These are phyloP conservation scores for Zygaena filipendulae DNA, from an alignment of 2,888 invertebrate species.

Conservation along the genomic window DNA sequence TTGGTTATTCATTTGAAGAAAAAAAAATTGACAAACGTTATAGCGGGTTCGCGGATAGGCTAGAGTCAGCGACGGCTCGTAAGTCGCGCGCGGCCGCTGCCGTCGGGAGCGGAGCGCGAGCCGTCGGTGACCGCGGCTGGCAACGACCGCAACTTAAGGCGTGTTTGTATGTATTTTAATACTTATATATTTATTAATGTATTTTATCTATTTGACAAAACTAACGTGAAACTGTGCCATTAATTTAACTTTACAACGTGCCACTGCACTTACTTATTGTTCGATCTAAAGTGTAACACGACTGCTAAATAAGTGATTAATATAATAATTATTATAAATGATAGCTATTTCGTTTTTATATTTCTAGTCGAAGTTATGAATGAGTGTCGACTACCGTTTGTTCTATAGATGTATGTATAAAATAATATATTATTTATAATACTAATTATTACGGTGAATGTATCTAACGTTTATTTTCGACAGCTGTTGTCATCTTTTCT, in stretches of 20 bases:
- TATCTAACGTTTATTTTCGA: slow-evolving; percentile 37
- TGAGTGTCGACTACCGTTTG: slow-evolving; percentile 47
- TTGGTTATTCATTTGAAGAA: slow-evolving; percentile 26
- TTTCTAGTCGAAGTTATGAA: slow-evolving; percentile 62
- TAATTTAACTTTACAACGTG: slow-evolving; percentile 64
- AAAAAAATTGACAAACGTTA: too few relatives aligned
- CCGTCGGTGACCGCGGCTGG: too few relatives aligned
- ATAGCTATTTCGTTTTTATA: slow-evolving; percentile 43
- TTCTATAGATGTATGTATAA: slow-evolving; percentile 26
- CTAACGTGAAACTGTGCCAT: slow-evolving; percentile 70
- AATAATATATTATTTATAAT: too few relatives aligned
- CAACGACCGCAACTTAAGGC: slow-evolving; percentile 30
- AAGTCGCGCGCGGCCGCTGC: too few relatives aligned
- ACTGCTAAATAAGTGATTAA: slow-evolving; percentile 64
- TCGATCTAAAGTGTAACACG: slow-evolving; percentile 58
- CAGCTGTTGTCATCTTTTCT: slow-evolving; percentile 52
- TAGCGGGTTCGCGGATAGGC: too few relatives aligned
- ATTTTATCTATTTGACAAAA: slow-evolving; percentile 52
- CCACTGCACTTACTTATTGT: slow-evolving; percentile 60
- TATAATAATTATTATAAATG: slow-evolving; percentile 27
- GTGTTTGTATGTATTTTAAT: slow-evolving; percentile 19
- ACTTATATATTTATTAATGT: slow-evolving; percentile 29
- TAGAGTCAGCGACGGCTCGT: too few relatives aligned
- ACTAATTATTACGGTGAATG: slow-evolving; percentile 23
- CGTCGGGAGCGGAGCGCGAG: too few relatives aligned